These are phyloP conservation scores for Parapristionchus giblindavisi DNA, from an alignment of 2,888 invertebrate genomes.

Conservation along the genomic window DNA sequence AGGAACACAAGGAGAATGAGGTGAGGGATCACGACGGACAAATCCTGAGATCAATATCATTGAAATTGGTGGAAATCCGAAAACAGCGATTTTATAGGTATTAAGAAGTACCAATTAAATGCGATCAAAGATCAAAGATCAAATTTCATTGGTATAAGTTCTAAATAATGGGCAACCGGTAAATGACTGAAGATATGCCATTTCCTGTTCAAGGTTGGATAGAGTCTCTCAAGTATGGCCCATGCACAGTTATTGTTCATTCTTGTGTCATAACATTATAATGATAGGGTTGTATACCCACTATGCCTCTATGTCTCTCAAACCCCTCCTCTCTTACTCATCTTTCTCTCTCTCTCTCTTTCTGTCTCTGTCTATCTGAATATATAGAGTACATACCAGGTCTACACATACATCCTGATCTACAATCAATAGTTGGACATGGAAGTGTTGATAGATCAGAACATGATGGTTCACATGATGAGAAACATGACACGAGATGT, in stretches of 20 bases:
- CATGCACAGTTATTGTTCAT: too few relatives aligned
- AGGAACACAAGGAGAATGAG: constrained; percentile 50
- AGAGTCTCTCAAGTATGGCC: too few relatives aligned
- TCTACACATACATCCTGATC: constrained; percentile 53
- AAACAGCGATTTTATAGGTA: too few relatives aligned
- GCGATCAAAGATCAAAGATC: not conserved
- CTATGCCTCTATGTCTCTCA: not conserved
- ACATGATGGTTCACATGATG: constrained; percentile 55
- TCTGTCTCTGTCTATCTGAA: not conserved
- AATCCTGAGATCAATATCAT: constrained; percentile 41
- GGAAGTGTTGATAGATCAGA: constrained; percentile 51
- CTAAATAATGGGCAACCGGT: too few relatives aligned
- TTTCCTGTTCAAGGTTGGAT: too few relatives aligned
- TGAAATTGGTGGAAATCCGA: too few relatives aligned
- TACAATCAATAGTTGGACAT: constrained; percentile 50
- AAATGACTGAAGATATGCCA: too few relatives aligned
- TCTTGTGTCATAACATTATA: too few relatives aligned
- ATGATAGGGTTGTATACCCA: too few relatives aligned
- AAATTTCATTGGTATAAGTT: not conserved
- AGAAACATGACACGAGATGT: constrained; percentile 19
- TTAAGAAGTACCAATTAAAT: not conserved
- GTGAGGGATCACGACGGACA: constrained; percentile 51
- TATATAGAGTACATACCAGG: constrained; percentile 50
- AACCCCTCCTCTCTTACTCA: not conserved
- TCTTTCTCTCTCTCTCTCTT: not conserved